Conservation (phyloP, 2,888 invertebrate species). For the Himalopsyche kuldschensis region DNA sequence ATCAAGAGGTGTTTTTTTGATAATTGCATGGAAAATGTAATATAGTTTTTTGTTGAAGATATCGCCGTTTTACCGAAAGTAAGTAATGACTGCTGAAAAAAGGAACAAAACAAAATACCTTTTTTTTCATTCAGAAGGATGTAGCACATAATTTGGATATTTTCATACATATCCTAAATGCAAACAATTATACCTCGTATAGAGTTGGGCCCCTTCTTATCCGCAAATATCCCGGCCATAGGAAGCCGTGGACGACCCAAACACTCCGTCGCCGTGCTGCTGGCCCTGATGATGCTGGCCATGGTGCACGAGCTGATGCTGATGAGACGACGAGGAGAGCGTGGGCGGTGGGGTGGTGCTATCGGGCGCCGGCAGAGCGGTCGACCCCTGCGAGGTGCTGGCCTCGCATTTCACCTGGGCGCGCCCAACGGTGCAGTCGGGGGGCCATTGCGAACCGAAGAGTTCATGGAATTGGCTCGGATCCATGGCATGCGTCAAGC, state of each 20-base stretch:
- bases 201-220: conserved; percentile 66
- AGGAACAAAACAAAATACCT: too few species aligned
- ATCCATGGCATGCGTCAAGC: conserved; percentile 46
- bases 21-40: too few species aligned
- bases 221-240: conserved; percentile 57
- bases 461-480: conserved; percentile 57
- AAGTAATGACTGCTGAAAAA: too few species aligned
- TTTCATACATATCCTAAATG: too few species aligned
- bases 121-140: too few species aligned
- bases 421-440: conserved; percentile 40
- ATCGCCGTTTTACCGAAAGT: too few species aligned
- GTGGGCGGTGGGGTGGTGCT: conserved; percentile 63
- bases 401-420: conserved; percentile 1
- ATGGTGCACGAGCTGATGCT: background rate
- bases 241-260: conserved; percentile 46
- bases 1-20: too few species aligned
- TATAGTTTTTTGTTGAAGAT: too few species aligned
- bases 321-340: background rate
- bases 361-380: conserved; percentile 53
- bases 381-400: background rate
- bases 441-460: conserved; percentile 59
- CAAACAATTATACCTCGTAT: conserved; percentile 61
- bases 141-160: too few species aligned
- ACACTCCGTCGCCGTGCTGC: conserved; percentile 50
- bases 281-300: conserved; percentile 42